These are phyloP conservation scores for Vicugna pacos DNA, from an alignment of 2,113 vertebrate species.

Conservation along the genomic window DNA sequence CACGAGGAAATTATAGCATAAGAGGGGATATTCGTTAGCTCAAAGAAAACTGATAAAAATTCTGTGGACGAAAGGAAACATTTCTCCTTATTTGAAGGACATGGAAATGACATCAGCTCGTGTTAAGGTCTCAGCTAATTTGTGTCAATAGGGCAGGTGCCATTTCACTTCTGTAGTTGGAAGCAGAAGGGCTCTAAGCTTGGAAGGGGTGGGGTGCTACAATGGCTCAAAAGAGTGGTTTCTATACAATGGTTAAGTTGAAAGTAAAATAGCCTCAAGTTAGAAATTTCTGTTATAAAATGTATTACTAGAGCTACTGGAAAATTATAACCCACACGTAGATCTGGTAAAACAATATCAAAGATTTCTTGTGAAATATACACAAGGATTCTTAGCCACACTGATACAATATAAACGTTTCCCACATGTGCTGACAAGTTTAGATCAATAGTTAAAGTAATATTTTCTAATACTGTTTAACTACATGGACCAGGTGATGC, in stretches of 20 bases:
- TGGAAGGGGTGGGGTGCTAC: neutral
- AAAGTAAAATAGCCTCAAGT: neutral
- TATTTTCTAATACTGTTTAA: neutral
- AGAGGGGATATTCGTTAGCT: neutral
- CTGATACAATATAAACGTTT: neutral
- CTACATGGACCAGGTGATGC: too few relatives aligned
- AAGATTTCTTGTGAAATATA: neutral
- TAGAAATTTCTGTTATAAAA: neutral
- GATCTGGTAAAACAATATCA: neutral
- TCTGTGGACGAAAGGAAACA: neutral
- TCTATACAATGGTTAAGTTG: neutral
- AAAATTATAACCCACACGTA: neutral
- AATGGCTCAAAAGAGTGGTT: fast-evolving
- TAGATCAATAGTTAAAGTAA: neutral
- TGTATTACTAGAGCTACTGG: neutral
- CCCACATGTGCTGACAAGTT: neutral
- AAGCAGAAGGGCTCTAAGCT: neutral
- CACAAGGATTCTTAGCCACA: neutral
- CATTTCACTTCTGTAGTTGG: neutral
- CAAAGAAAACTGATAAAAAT: neutral
- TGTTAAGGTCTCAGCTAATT: neutral
- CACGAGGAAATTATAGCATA: neutral
- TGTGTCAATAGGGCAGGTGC: neutral
- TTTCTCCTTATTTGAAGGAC: neutral
- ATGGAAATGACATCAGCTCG: neutral